Conservation (phyloP, 2,888 invertebrate species). For the Cremastinae sp. region DNA sequence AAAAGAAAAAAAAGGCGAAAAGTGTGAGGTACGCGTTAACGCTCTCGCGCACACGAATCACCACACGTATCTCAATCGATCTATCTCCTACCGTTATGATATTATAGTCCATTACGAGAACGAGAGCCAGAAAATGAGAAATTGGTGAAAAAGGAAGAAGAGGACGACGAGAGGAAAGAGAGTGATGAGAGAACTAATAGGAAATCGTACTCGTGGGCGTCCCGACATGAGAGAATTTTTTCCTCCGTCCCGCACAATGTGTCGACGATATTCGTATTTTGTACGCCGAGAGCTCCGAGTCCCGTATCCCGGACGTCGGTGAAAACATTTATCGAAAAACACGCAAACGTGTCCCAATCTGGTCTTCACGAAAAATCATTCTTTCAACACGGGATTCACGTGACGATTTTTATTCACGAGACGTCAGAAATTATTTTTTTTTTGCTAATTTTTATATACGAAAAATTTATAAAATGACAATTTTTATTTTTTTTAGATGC, state of each 20-base stretch:
- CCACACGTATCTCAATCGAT: slow-evolving; percentile 47
- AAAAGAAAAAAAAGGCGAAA: neutral
- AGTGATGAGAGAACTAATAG: slow-evolving; percentile 46
- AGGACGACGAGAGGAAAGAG: slow-evolving; percentile 2
- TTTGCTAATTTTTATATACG: too few species aligned
- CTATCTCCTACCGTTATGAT: slow-evolving; percentile 57
- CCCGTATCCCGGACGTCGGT: slow-evolving; percentile 35
- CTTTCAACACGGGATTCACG: slow-evolving; percentile 27
- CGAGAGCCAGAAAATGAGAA: slow-evolving; percentile 27
- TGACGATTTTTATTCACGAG: neutral
- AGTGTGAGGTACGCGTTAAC: slow-evolving; percentile 35
- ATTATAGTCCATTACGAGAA: slow-evolving; percentile 51
- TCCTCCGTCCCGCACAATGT: slow-evolving; percentile 35
- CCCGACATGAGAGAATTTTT: slow-evolving; percentile 37
- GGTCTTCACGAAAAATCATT: slow-evolving; percentile 41
- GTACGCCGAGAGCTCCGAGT: neutral
- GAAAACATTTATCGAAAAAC: slow-evolving; percentile 34
- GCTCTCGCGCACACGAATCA: slow-evolving; percentile 32
- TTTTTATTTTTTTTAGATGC: too few species aligned
- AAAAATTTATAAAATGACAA: too few species aligned
- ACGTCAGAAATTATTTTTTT: too few species aligned
- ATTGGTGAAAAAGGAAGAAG: slow-evolving; percentile 5
- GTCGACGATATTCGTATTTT: neutral
- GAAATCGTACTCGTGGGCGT: slow-evolving; percentile 56
- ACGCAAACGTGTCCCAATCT: slow-evolving; percentile 10